These are phyloP conservation scores for Silurus asotus DNA, from an alignment of 2,113 vertebrate genomes.

Conservation along the genomic window DNA sequence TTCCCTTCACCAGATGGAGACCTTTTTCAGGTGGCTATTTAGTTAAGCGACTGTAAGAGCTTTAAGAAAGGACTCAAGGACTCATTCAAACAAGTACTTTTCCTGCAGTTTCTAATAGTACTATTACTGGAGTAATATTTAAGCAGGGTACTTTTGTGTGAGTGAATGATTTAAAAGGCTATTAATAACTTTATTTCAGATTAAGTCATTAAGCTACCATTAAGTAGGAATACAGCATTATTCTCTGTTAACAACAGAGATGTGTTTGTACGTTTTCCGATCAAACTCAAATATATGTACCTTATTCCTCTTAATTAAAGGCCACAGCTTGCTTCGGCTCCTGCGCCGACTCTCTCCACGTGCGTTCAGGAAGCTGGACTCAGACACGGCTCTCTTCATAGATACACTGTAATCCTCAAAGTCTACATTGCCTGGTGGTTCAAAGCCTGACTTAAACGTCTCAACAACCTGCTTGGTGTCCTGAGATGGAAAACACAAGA, in stretches of 20 bases:
- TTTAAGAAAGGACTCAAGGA: background rate
- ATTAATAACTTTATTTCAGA: background rate
- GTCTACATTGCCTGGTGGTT: constrained; percentile 89
- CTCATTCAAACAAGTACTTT: no score
- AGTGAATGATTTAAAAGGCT: no score
- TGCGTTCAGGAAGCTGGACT: constrained; percentile 89
- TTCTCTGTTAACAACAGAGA: background rate
- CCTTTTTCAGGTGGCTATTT: constrained; percentile 6
- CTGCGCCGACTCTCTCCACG: constrained; percentile 78
- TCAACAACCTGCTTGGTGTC: constrained; percentile 90
- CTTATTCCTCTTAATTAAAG: constrained; percentile 97
- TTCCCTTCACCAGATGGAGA: constrained; percentile 19
- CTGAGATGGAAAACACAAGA: constrained; percentile 63
- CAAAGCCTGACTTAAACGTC: constrained; percentile 91
- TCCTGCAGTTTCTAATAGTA: no score
- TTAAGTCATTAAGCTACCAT: background rate
- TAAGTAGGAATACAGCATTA: background rate
- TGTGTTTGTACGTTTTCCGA: background rate
- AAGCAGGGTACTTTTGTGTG: background rate
- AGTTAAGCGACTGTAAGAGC: background rate
- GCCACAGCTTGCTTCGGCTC: constrained; percentile 91
- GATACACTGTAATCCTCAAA: constrained; percentile 91
- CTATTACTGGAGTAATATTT: background rate
- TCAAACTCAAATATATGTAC: constrained; percentile 63
- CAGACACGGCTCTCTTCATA: constrained; percentile 87